Evolutionary conservation across 2,113 vertebrate genomes (phyloP).

Genomic region (Hemiprocne comata): DNA sequence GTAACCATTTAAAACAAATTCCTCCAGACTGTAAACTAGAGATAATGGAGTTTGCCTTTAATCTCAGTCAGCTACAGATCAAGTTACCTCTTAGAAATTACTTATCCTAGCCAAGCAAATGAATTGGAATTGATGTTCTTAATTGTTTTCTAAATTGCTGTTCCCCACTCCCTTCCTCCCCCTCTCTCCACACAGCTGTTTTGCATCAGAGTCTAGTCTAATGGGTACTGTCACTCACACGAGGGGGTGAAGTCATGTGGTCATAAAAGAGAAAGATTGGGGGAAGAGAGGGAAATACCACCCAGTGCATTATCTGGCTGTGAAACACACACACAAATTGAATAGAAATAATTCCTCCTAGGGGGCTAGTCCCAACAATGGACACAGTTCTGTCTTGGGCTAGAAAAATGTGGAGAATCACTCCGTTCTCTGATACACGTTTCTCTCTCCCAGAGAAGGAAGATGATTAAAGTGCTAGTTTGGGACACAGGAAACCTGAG

Average conservation of each 20-base stretch:
- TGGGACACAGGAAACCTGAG: conserved; percentile 40
- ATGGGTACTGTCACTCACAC: conserved; percentile 79
- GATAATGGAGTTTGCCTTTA: conserved; percentile 71
- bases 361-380: conserved; percentile 62
- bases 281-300: conserved; percentile 72
- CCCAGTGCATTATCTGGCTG: conserved; percentile 73
- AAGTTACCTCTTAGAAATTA: conserved; percentile 78
- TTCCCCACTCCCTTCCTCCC: conserved; percentile 70
- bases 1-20: conserved; percentile 63
- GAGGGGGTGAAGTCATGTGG: conserved; percentile 80
- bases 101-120: conserved; percentile 77
- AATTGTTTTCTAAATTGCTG: conserved; percentile 86
- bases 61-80: conserved; percentile 61
- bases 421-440: background rate
- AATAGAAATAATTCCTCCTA: conserved; percentile 73
- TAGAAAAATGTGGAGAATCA: conserved; percentile 39
- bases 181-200: conserved; percentile 75
- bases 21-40: conserved; percentile 58
- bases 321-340: conserved; percentile 73
- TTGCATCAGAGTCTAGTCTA: conserved; percentile 77
- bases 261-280: conserved; percentile 73
- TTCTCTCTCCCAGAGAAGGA: conserved; percentile 27
- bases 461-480: conserved; percentile 31
- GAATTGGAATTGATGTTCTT: conserved; percentile 83
- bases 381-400: conserved; percentile 44